Percentiles rank a stretch among this genome's conserved stretches.
Evolutionary conservation across 2,888 invertebrate genomes (phyloP).

Genomic region (Amblyjoppa fuscipennis): DNA sequence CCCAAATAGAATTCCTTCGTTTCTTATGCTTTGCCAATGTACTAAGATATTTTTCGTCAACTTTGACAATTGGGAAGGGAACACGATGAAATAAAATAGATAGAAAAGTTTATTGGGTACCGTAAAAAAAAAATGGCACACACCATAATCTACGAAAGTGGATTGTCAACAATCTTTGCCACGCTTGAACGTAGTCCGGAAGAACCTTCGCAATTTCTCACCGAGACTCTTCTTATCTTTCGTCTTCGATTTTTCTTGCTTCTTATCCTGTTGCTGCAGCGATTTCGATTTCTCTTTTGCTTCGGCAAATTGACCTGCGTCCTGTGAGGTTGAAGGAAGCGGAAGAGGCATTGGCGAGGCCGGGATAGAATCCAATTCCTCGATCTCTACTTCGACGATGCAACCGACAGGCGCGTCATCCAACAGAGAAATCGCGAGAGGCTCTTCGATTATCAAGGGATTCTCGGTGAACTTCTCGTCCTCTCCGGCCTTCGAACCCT

Average conservation of each 20-base stretch:
- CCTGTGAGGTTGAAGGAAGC: background rate
- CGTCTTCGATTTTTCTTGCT: constrained; percentile 50
- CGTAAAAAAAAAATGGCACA: background rate
- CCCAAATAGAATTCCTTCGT: constrained; percentile 17
- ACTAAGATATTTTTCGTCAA: background rate
- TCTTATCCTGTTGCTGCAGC: background rate
- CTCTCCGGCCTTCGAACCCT: constrained; percentile 40
- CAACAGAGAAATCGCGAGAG: constrained; percentile 24
- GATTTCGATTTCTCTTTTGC: constrained; percentile 25
- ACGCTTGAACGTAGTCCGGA: constrained; percentile 73
- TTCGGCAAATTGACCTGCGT: background rate
- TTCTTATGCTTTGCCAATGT: background rate
- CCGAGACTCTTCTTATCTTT: constrained; percentile 69
- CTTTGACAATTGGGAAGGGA: background rate
- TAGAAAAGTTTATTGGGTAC: constrained; percentile 39
- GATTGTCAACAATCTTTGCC: constrained; percentile 69
- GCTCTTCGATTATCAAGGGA: constrained; percentile 8
- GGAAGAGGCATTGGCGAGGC: constrained; percentile 15
- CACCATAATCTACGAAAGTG: background rate
- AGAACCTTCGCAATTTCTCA: constrained; percentile 70
- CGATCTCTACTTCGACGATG: constrained; percentile 16
- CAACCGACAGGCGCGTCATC: constrained; percentile 1
- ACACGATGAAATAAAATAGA: constrained; percentile 9
- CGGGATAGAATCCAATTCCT: constrained; percentile 44
- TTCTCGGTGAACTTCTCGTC: constrained; percentile 16